phyloP scores from a whole-genome alignment of 2,888 invertebrate genomes.

The Philereme vetulata region DNA sequence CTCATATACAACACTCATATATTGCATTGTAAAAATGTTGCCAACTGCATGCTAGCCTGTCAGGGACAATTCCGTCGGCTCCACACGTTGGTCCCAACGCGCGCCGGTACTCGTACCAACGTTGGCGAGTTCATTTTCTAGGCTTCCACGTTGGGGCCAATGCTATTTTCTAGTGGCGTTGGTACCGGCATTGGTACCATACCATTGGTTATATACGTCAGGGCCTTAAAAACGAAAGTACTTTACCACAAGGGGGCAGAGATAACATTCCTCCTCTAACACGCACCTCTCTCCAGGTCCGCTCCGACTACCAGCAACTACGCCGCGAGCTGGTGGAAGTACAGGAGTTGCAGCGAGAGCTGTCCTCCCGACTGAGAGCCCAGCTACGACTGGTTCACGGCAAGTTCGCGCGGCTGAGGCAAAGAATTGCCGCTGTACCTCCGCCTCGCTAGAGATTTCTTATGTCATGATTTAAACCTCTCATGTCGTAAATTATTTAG shows the following conservation, averaged over 20 bases:
- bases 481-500: slow-evolving; percentile 21
- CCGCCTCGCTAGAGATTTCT: slow-evolving; percentile 55
- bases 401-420: slow-evolving; percentile 88
- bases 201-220: background rate
- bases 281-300: slow-evolving; percentile 71
- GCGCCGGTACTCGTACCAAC: too few relatives aligned
- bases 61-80: too few relatives aligned
- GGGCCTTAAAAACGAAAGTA: slow-evolving; percentile 3
- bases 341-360: slow-evolving; percentile 90
- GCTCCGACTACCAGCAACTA: slow-evolving; percentile 91
- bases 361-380: slow-evolving; percentile 88
- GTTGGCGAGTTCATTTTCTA: too few relatives aligned
- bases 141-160: too few relatives aligned
- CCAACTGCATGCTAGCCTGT: too few relatives aligned
- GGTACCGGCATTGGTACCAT: too few relatives aligned
- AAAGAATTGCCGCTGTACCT: slow-evolving; percentile 85
- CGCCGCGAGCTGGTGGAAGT: slow-evolving; percentile 91
- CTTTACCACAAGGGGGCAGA: slow-evolving; percentile 9
- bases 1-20: too few relatives aligned
- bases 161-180: too few relatives aligned
- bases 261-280: slow-evolving; percentile 5
- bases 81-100: too few relatives aligned
- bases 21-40: too few relatives aligned
- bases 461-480: slow-evolving; percentile 13
- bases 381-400: slow-evolving; percentile 89